Evolutionary conservation across 2,888 invertebrate species (phyloP).

Genomic region (Galerucella calmariensis): DNA sequence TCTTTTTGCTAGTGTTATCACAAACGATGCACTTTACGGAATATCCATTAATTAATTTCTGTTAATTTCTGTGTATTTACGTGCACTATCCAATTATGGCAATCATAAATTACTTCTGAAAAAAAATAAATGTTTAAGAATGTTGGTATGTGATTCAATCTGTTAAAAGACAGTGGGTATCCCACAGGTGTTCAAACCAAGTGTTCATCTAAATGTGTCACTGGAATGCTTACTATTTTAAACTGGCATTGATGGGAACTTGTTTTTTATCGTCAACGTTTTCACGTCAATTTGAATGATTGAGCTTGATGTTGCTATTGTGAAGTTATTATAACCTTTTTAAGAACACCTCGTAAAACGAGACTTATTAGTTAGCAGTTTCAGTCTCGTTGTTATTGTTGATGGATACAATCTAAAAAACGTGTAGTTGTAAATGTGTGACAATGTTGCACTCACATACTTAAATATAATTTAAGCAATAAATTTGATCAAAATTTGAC

Average conservation of each 20-base stretch:
- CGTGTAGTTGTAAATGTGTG: neutral
- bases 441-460: neutral
- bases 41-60: conserved; percentile 36
- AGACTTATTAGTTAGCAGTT: neutral
- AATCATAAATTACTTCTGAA: conserved; percentile 37
- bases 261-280: conserved; percentile 34
- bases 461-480: neutral
- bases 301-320: conserved; percentile 21
- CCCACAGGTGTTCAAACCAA: conserved; percentile 51
- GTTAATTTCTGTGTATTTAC: conserved; percentile 34
- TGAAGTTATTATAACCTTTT: conserved; percentile 29
- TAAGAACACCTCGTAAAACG: conserved; percentile 10
- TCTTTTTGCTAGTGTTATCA: neutral
- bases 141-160: conserved; percentile 49
- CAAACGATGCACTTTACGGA: neutral
- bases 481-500: neutral
- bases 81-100: conserved; percentile 38
- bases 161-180: conserved; percentile 48
- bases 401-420: neutral
- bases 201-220: conserved; percentile 49
- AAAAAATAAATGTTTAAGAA: conserved; percentile 49
- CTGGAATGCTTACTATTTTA: conserved; percentile 46
- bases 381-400: neutral
- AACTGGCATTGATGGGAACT: conserved; percentile 43
- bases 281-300: conserved; percentile 40